These are phyloP conservation scores for Cephalopachus bancanus DNA, from an alignment of 2,797 vertebrate genomes.

Conservation along the genomic window DNA sequence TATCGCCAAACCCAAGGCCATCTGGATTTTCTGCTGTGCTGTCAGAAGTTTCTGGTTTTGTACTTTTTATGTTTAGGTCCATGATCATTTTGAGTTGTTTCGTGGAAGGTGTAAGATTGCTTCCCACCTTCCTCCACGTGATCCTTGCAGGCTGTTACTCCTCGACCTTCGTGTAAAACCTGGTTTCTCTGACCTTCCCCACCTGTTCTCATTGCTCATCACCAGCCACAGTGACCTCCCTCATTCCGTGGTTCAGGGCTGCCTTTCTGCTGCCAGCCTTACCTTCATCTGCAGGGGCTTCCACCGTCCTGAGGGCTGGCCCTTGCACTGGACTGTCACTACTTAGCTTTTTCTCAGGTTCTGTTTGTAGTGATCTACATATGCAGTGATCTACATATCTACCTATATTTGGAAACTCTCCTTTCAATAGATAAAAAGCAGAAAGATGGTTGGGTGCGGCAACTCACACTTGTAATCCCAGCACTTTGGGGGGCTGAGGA, in stretches of 20 bases:
- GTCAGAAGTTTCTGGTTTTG: not conserved
- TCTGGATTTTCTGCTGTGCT: constrained; percentile 11
- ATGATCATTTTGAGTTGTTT: not conserved
- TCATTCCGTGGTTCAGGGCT: not conserved
- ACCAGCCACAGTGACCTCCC: not conserved
- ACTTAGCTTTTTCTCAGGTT: not conserved
- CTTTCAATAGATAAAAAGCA: not conserved
- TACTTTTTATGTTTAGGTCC: not conserved
- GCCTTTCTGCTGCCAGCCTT: not conserved
- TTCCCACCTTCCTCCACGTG: not conserved
- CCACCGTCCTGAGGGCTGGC: not conserved
- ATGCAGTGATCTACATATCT: too few relatives aligned
- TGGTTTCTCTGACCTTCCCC: not conserved
- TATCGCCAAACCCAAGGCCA: not conserved
- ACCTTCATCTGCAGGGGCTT: not conserved
- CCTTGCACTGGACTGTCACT: not conserved
- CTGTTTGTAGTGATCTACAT: not conserved
- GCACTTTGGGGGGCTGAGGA: too few relatives aligned
- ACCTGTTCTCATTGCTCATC: not conserved
- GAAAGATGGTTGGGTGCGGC: not conserved
- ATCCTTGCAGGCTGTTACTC: not conserved
- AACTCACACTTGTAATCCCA: too few relatives aligned
- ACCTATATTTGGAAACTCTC: not conserved
- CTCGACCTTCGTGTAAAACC: not conserved
- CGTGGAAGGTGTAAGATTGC: not conserved